Base-by-base conservation (phyloP, 2,113 vertebrate species). In the Halcyon senegalensis region DNA sequence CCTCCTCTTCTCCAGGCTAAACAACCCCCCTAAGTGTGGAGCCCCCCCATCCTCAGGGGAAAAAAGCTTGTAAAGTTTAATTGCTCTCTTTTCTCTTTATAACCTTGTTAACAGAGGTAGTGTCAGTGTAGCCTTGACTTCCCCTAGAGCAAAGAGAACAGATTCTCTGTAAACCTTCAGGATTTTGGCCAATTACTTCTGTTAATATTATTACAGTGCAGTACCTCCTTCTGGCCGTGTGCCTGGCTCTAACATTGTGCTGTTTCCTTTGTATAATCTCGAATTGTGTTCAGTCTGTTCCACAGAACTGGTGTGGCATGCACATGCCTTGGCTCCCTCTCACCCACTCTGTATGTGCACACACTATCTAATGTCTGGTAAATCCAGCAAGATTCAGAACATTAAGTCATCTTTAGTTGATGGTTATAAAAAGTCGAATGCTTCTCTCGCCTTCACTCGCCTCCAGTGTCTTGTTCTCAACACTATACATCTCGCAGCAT, bases 1-100 rank as follows among this genome's bases (percentile, higher is more conserved):
- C 51, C 27, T 53, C 27, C 13, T 28, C 27, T 53, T 53, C 51
- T 53, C 51, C 25, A 53, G 27, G 27, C 51, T 53, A 19, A 53
- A 53, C 51, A 53, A 53, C 13, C 10, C 9, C 3, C 3, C 4
- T 39, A 56, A 79, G 28, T 8, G 13, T 62, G 7, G 7, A 74
- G 7, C 7, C 3, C 5, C 31, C 8, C 17, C 15, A 9, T 9
- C 15, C 28, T 3, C 1, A 16, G 1, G 3, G 8, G 3, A 23
- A 39, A 66, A 33, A 25, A 16, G 7, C 58, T n/a, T 1, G 1
- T 67, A 37, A n/a, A 27, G n/a, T 83, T 83, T 68, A 7, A 74
- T 63, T 84, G 63, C 15, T 62, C 27, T 84, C 60, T 56, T 72
- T 66, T 73, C 39, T 62, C 48, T 67, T 88, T 37, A 12, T 79